phyloP scores from a whole-genome alignment of 2,113 vertebrate genomes.

The Pheucticus melanocephalus region DNA sequence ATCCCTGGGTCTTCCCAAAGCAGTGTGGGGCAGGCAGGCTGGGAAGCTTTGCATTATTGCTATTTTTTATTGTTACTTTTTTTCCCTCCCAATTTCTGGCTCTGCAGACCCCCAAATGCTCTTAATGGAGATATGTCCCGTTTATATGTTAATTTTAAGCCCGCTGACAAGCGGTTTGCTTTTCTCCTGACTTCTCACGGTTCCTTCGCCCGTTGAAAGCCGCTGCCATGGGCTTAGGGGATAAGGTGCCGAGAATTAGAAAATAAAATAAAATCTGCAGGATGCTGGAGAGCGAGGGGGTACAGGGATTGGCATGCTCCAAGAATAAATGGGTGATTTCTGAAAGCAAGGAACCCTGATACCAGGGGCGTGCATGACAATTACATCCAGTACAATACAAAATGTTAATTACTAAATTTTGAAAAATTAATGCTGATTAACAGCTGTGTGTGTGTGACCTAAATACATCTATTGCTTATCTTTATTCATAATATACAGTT shows the following conservation, averaged over 20 bases:
- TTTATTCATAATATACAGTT: slow-evolving; percentile 44
- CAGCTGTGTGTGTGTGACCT: slow-evolving; percentile 46
- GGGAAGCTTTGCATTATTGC: background rate
- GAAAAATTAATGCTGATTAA: slow-evolving; percentile 56
- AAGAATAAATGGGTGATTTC: background rate
- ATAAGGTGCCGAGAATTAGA: slow-evolving; percentile 33
- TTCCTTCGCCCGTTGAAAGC: background rate
- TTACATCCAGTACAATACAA: slow-evolving; percentile 24
- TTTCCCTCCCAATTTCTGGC: background rate
- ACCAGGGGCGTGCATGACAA: slow-evolving; percentile 17
- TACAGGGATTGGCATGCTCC: background rate
- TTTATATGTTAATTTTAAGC: slow-evolving; percentile 63
- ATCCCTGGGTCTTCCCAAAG: background rate
- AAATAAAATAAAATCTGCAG: slow-evolving; percentile 43
- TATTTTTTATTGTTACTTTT: background rate
- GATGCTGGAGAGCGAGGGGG: background rate
- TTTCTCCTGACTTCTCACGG: slow-evolving; percentile 20
- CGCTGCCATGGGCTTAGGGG: slow-evolving; percentile 23
- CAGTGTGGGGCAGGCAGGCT: background rate
- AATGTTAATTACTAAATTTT: slow-evolving; percentile 60
- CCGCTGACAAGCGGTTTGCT: slow-evolving; percentile 3
- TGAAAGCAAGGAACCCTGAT: slow-evolving; percentile 22
- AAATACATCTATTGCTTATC: slow-evolving; percentile 54
- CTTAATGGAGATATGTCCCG: background rate
- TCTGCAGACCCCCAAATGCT: background rate